Evolutionary conservation across 2,888 invertebrate genomes (phyloP).

Genomic region (Arrhopalites spinosus): DNA sequence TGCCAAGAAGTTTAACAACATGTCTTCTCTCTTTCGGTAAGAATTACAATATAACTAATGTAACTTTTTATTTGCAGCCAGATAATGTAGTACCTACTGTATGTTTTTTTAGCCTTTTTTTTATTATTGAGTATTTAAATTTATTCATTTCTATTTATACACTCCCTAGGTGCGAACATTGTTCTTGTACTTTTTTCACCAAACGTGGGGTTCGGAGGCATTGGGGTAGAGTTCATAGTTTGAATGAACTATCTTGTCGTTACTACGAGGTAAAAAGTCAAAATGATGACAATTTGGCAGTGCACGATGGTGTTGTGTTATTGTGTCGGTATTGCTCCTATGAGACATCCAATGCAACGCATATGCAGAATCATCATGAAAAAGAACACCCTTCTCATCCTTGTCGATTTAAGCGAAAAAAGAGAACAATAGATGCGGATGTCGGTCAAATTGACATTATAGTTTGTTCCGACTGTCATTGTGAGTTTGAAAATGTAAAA

Average conservation of each 20-base stretch:
- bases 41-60: not conserved
- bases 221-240: slow-evolving; percentile 37
- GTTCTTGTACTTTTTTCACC: slow-evolving; percentile 57
- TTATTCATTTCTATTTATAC: no score
- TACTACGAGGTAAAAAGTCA: slow-evolving; percentile 38
- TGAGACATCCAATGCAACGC: slow-evolving; percentile 34
- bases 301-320: slow-evolving; percentile 32
- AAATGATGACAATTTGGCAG: slow-evolving; percentile 29
- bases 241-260: slow-evolving; percentile 35
- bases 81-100: not conserved
- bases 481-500: slow-evolving; percentile 58
- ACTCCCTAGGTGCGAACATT: slow-evolving; percentile 59
- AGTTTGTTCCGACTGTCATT: slow-evolving; percentile 58
- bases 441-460: not conserved
- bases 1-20: not conserved
- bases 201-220: slow-evolving; percentile 49
- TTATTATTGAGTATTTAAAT: no score
- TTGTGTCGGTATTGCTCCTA: slow-evolving; percentile 47
- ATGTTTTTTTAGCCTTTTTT: not conserved
- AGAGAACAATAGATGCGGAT: slow-evolving; percentile 18
- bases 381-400: slow-evolving; percentile 39
- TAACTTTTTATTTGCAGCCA: not conserved
- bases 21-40: slow-evolving; percentile 4
- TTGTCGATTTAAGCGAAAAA: slow-evolving; percentile 38
- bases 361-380: slow-evolving; percentile 44